Conservation (phyloP, 2,797 vertebrate genomes). For the Myotis planiceps region DNA sequence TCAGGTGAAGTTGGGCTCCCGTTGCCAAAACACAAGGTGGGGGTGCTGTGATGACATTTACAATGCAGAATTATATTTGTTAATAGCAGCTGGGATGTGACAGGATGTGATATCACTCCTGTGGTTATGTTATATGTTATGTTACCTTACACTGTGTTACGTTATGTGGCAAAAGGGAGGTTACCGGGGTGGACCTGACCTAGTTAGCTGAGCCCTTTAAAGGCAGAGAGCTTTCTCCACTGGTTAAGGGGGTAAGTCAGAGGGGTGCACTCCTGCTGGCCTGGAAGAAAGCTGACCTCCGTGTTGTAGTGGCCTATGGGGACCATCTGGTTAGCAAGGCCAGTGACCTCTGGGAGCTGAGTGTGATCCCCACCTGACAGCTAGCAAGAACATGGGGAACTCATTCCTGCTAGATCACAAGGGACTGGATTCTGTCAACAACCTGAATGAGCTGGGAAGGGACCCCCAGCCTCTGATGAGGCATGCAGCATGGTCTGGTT, state of each 20-base stretch:
- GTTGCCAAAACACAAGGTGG: neutral
- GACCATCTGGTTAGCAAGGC: neutral
- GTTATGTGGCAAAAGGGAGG: neutral
- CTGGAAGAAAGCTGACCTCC: neutral
- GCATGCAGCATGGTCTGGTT: rapidly evolving
- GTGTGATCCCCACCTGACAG: neutral
- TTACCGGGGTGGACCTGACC: neutral
- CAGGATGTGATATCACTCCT: too few species aligned
- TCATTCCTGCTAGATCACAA: too few species aligned
- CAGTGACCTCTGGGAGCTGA: neutral
- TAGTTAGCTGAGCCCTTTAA: neutral
- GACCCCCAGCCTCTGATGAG: neutral
- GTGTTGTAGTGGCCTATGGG: neutral
- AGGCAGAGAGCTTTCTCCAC: neutral
- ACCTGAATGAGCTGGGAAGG: neutral
- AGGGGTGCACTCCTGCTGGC: neutral
- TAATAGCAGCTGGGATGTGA: neutral
- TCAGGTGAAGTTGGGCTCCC: neutral
- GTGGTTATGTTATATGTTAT: neutral
- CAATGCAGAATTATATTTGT: neutral
- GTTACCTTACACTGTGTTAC: neutral
- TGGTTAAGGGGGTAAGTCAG: neutral
- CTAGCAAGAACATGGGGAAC: neutral
- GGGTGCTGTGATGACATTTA: neutral
- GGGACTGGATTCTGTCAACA: neutral